phyloP scores from a whole-genome alignment of 2,797 vertebrate genomes.

The Phrynocephalus guinanensis region DNA sequence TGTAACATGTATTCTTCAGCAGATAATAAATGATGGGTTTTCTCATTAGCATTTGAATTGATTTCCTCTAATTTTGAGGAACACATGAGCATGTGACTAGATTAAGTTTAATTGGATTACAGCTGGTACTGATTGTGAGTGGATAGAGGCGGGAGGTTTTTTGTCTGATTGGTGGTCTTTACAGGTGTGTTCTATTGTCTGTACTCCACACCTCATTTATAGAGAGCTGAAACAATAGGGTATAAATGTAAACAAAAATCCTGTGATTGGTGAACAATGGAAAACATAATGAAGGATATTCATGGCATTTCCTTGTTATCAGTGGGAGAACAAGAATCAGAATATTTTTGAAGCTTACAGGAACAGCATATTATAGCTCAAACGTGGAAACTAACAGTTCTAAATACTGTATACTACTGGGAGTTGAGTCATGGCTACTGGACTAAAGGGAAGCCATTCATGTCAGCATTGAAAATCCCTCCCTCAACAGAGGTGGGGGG shows the following conservation, averaged over 20 bases:
- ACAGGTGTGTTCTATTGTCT: constrained; percentile 71
- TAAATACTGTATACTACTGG: background rate
- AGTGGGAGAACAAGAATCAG: rapidly evolving
- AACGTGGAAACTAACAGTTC: no score
- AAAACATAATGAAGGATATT: background rate
- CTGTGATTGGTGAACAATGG: constrained; percentile 15
- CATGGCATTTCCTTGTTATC: background rate
- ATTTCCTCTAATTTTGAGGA: constrained; percentile 89
- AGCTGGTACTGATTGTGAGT: constrained; percentile 79
- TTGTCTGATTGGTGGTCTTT: constrained; percentile 74
- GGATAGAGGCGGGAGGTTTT: constrained; percentile 69
- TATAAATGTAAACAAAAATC: constrained; percentile 40
- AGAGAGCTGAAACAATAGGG: constrained; percentile 49
- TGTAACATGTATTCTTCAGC: constrained; percentile 90
- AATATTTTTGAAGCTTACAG: rapidly evolving
- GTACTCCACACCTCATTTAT: constrained; percentile 29
- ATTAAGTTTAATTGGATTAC: constrained; percentile 88
- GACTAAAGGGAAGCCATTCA: no score
- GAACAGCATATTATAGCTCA: rapidly evolving
- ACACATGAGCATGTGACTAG: constrained; percentile 84
- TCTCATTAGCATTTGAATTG: constrained; percentile 91
- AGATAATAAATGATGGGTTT: constrained; percentile 91
- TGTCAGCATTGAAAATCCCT: no score
- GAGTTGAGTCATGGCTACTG: no score
- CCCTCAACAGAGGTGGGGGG: no score